Evolutionary conservation across 1,140 invertebrate genomes (phyloP).

Genomic region (Halotydeus destructor): DNA sequence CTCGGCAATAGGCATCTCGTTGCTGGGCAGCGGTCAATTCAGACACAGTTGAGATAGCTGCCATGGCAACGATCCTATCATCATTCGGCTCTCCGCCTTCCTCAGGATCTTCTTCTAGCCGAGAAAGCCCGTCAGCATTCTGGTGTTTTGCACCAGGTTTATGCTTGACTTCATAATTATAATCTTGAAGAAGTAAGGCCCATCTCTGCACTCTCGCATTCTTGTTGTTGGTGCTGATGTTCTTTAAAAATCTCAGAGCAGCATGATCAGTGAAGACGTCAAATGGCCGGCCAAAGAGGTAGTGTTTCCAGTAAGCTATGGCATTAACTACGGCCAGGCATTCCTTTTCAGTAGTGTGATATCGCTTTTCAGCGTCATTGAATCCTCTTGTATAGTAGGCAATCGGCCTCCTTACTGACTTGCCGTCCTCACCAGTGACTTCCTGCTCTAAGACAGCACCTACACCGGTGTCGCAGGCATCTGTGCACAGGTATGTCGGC

Average conservation of each 20-base stretch:
- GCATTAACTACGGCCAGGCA: constrained; percentile 7
- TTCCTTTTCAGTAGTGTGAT: constrained; percentile 9
- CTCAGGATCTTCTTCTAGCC: no score
- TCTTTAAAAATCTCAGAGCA: not conserved
- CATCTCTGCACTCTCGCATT: constrained; percentile 5
- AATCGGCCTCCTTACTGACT: constrained; percentile 21
- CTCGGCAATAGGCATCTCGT: constrained; percentile 3
- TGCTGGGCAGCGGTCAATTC: constrained; percentile 9
- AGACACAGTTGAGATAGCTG: not conserved
- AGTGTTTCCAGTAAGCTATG: constrained; percentile 10
- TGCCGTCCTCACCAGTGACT: constrained; percentile 21
- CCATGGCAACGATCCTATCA: not conserved
- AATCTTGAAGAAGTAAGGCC: constrained; percentile 1
- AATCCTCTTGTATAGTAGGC: constrained; percentile 27
- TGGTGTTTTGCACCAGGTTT: constrained; percentile 1
- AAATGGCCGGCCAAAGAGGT: constrained; percentile 5
- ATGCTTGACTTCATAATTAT: constrained; percentile 7
- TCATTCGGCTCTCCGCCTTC: no score
- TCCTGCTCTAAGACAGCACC: constrained; percentile 28
- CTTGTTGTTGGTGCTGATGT: not conserved
- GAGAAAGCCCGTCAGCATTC: constrained; percentile 8
- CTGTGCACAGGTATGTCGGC: not conserved
- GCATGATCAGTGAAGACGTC: constrained; percentile 8
- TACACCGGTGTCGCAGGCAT: constrained; percentile 26
- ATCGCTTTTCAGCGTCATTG: constrained; percentile 6